Evolutionary conservation across 2,113 vertebrate species (phyloP).

Genomic region (Cochlearius cochlearius): DNA sequence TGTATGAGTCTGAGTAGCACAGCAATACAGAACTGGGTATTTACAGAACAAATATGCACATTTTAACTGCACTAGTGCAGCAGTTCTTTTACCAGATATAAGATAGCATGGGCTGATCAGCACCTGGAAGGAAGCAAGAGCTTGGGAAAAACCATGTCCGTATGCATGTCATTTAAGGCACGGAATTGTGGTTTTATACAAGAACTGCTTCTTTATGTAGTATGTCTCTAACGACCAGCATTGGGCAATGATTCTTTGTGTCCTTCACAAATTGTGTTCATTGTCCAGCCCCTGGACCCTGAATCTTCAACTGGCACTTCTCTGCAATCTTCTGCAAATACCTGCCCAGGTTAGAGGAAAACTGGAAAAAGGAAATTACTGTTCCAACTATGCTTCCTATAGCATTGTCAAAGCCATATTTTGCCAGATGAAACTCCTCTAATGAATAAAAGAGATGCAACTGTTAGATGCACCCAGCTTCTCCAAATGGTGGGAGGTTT

Average conservation of each 20-base stretch:
- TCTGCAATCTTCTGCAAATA: neutral
- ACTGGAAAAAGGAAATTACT: neutral
- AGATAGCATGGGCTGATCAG: neutral
- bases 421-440: neutral
- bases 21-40: neutral
- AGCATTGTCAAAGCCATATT: neutral
- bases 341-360: neutral
- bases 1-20: neutral
- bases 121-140: neutral
- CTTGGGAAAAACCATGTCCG: neutral
- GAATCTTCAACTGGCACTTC: neutral
- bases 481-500: neutral
- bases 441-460: neutral
- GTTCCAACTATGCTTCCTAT: neutral
- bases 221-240: neutral
- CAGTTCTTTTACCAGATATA: neutral
- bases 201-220: neutral
- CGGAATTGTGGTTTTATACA: neutral
- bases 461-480: neutral
- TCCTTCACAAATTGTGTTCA: neutral
- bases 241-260: neutral
- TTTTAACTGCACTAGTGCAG: neutral
- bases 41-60: neutral
- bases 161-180: neutral
- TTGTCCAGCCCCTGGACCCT: neutral